These are phyloP conservation scores for Drosophila sp. DNA, from an alignment of 1,140 invertebrate genomes.

Conservation along the genomic window DNA sequence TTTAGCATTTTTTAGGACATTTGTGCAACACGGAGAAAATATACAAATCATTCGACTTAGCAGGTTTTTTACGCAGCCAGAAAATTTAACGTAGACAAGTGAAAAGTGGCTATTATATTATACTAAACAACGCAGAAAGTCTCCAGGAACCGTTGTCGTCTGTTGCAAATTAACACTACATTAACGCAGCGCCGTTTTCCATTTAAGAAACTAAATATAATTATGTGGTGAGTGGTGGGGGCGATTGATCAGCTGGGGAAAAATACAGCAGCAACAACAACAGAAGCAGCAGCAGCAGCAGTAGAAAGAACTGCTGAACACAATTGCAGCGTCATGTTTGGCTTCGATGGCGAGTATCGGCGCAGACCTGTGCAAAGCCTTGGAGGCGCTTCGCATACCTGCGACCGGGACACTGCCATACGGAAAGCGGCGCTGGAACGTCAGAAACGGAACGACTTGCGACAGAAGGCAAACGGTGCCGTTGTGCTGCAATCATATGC, in stretches of 20 bases:
- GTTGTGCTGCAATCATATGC: slow-evolving; percentile 88
- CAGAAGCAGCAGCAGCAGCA: slow-evolving; percentile 3
- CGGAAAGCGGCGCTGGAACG: slow-evolving; percentile 91
- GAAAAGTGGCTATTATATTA: slow-evolving; percentile 23
- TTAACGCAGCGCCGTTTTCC: not conserved
- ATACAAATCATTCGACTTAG: slow-evolving; percentile 55
- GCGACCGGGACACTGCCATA: slow-evolving; percentile 91
- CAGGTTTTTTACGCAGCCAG: slow-evolving; percentile 46
- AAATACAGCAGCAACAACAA: slow-evolving; percentile 35
- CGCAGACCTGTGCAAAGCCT: slow-evolving; percentile 95
- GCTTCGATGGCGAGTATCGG: slow-evolving; percentile 96
- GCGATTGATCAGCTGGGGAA: slow-evolving; percentile 49
- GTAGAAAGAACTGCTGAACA: slow-evolving; percentile 11
- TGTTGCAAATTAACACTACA: slow-evolving; percentile 5
- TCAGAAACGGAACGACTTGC: slow-evolving; percentile 91
- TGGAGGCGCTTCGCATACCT: slow-evolving; percentile 90
- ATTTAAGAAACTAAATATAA: slow-evolving; percentile 19
- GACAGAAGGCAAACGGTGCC: slow-evolving; percentile 88
- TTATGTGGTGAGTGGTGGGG: slow-evolving; percentile 40
- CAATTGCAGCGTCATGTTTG: slow-evolving; percentile 87
- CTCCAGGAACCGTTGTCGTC: not conserved
- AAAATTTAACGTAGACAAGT: slow-evolving; percentile 47
- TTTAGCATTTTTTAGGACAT: slow-evolving; percentile 43
- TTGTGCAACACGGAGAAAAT: slow-evolving; percentile 37
- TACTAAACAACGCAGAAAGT: slow-evolving; percentile 1